Evolutionary conservation across 1,140 invertebrate genomes (phyloP).

Genomic region (Heliconius nattereri): DNA sequence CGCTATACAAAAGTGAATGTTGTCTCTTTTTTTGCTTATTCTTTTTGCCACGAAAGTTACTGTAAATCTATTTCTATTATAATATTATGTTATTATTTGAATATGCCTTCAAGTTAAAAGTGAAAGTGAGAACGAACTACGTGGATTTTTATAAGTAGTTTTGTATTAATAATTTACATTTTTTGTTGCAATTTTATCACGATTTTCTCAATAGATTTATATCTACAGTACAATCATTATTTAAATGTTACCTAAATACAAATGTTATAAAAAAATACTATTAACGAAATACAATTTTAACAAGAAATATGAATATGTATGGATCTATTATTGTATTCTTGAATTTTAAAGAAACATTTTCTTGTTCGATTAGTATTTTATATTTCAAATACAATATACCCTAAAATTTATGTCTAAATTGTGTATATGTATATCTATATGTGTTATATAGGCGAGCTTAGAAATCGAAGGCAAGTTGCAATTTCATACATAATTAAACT

Average conservation of each 20-base stretch:
- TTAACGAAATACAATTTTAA: no score
- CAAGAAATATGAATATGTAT: no score
- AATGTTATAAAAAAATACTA: no score
- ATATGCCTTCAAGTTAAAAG: not conserved
- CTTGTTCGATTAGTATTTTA: no score
- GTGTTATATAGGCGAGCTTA: not conserved
- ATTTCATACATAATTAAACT: slow-evolving; percentile 11
- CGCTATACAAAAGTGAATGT: not conserved
- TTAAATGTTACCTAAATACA: no score
- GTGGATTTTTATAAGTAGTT: not conserved
- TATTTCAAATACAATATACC: no score
- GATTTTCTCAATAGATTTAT: not conserved
- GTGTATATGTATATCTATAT: no score
- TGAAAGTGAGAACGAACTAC: not conserved
- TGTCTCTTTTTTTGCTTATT: not conserved
- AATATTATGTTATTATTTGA: not conserved
- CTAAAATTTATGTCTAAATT: no score
- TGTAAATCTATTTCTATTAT: slow-evolving; percentile 1
- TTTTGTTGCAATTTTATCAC: not conserved
- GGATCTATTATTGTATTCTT: no score
- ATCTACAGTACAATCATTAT: not conserved
- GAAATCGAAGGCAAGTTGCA: not conserved
- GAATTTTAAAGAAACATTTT: no score
- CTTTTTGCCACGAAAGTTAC: not conserved
- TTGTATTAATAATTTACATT: not conserved